Evolutionary conservation across 2,888 invertebrate genomes (phyloP), one percentile per base, ranked within the genome.

Genomic region (Parapristionchus giblindavisi): DNA sequence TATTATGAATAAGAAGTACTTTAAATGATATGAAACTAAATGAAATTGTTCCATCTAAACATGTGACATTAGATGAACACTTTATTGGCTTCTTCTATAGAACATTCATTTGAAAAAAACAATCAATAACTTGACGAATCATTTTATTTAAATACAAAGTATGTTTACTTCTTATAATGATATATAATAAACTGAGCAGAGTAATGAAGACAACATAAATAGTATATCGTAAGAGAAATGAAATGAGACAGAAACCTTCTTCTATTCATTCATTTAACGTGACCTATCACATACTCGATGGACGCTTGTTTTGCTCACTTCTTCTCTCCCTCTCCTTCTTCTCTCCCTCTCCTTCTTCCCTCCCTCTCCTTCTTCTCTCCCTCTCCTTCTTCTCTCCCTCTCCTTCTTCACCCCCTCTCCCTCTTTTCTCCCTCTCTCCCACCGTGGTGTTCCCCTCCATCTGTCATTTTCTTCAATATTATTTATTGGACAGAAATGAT

Each of bases 361-460:
- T 24, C 21, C 5, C n/a, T 24, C n/a, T 27, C 38, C 36, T 48
- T 17, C 32, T 36, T 36, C 36, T 21, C 54, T 27, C 11, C 40
- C 58, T 56, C 32, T n/a, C 6, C 14, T 36, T 68, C 40, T n/a
- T 52, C 71, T 54, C 71, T 54, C 17, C 2, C 32, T 71, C 40
- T 71, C 29, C 21, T 58, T 56, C 58, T 71, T 32, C n/a, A 58
- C 43, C 40, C 34, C 21, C 29, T 71, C 71, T 36, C 38, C n/a
- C n/a, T 70, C 40, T 38, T 21, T 24, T 65, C 40, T n/a, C 34
- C 21, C n/a, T 11, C 14, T n/a, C n/a, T n/a, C n/a, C n/a, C n/a
- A n/a, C n/a, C n/a, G n/a, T n/a, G n/a, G n/a, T 27, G n/a, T 21
- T 40, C 24, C 40, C 40, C 14, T 61, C 40, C 6, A 34, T 21